Conservation (phyloP, 2,113 vertebrate species). For the Diglossa brunneiventris region DNA sequence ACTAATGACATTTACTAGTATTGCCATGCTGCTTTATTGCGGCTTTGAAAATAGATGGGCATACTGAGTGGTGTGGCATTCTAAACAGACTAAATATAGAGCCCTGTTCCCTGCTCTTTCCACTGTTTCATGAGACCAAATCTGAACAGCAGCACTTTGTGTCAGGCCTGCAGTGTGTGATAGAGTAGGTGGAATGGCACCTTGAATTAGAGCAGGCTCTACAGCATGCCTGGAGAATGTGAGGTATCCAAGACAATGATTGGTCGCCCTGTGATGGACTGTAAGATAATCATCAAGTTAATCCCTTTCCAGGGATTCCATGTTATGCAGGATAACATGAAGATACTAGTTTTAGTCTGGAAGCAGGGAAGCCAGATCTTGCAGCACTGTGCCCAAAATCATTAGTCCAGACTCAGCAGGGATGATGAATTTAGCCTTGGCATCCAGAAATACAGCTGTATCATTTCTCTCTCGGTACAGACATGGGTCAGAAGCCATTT, state of each 20-base stretch:
- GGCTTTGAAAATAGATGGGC: slow-evolving; percentile 34
- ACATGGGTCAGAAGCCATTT: neutral
- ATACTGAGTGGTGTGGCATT: neutral
- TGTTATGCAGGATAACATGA: neutral
- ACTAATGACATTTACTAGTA: slow-evolving; percentile 60
- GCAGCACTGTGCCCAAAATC: neutral
- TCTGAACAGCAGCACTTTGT: neutral
- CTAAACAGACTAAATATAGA: slow-evolving; percentile 41
- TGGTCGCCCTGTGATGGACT: neutral
- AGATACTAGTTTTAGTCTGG: neutral
- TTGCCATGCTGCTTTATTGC: slow-evolving; percentile 13
- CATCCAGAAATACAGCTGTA: neutral
- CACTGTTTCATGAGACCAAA: neutral
- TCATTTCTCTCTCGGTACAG: neutral
- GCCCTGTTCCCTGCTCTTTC: neutral
- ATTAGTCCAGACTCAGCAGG: neutral
- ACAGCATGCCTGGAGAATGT: neutral
- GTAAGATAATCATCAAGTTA: neutral
- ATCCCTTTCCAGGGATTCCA: neutral
- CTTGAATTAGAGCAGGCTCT: neutral
- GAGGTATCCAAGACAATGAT: neutral
- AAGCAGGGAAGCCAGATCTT: neutral
- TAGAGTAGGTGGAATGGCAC: neutral
- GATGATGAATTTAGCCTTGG: neutral
- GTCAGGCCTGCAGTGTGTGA: neutral